A percentile compares a stretch with the other conserved stretches of the same genome.
Evolutionary conservation across 1,140 invertebrate species (phyloP).

Genomic region (Argopecten irradians): DNA sequence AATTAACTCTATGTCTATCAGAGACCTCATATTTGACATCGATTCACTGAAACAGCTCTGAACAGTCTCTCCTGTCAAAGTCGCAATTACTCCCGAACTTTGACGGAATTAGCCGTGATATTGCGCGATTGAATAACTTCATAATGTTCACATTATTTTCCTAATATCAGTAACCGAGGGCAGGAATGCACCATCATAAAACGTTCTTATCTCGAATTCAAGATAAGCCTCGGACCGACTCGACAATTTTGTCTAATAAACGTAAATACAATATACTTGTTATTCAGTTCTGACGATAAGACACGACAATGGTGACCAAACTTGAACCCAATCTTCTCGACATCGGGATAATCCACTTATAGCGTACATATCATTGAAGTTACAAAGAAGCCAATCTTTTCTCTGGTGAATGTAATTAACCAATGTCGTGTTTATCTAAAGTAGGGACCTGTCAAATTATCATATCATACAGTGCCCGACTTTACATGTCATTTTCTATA

Average conservation of each 20-base stretch:
- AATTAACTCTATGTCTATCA: no score
- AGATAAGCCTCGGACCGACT: not conserved
- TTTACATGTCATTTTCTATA: not conserved
- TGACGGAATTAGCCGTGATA: no score
- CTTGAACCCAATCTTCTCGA: not conserved
- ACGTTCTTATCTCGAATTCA: not conserved
- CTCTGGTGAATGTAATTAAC: not conserved
- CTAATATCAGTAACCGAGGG: no score
- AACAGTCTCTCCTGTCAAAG: no score
- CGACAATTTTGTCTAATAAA: not conserved
- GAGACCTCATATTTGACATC: no score
- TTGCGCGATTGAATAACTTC: no score
- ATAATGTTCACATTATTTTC: no score
- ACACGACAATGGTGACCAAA: not conserved
- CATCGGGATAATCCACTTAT: not conserved
- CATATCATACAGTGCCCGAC: not conserved
- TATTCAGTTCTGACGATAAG: not conserved
- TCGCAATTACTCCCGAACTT: no score
- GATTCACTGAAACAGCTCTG: no score
- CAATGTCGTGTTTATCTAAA: not conserved
- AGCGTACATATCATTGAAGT: not conserved
- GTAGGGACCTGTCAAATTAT: not conserved
- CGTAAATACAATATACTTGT: not conserved
- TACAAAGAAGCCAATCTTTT: not conserved
- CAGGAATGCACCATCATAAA: no score